phyloP scores from a whole-genome alignment of 2,113 vertebrate species.

The Poeciliopsis prolifica region DNA sequence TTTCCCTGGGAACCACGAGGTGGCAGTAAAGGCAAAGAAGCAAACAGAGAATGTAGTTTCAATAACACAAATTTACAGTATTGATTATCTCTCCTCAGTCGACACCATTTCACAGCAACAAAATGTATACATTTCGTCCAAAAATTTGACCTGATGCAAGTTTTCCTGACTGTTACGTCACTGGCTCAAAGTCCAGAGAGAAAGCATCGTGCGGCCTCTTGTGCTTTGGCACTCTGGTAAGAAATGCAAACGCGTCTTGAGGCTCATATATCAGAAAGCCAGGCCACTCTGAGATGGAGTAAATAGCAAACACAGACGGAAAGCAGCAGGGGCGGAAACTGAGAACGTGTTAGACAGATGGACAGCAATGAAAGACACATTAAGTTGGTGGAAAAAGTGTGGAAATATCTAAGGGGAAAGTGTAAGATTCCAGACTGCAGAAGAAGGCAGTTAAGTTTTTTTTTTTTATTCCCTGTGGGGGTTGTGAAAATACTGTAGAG shows the following conservation, averaged over 20 bases:
- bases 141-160: neutral
- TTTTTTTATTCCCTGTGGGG: neutral
- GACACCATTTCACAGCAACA: neutral
- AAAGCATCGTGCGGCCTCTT: neutral
- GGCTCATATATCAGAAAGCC: constrained; percentile 27
- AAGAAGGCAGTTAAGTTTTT: neutral
- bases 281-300: constrained; percentile 29
- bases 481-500: neutral
- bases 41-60: neutral
- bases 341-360: constrained; percentile 31
- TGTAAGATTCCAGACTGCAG: constrained; percentile 29
- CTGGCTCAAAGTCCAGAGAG: constrained; percentile 4
- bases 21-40: neutral
- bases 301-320: constrained; percentile 50
- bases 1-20: constrained; percentile 32
- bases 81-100: neutral
- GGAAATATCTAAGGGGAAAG: constrained; percentile 15
- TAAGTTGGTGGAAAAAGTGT: neutral
- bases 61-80: neutral
- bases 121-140: neutral
- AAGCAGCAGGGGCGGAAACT: constrained; percentile 41
- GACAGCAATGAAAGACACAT: constrained; percentile 16
- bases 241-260: neutral
- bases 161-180: neutral
- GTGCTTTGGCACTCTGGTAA: neutral